Base-by-base conservation (phyloP, 2,113 vertebrate genomes). In the Ranitomeya imitator region DNA sequence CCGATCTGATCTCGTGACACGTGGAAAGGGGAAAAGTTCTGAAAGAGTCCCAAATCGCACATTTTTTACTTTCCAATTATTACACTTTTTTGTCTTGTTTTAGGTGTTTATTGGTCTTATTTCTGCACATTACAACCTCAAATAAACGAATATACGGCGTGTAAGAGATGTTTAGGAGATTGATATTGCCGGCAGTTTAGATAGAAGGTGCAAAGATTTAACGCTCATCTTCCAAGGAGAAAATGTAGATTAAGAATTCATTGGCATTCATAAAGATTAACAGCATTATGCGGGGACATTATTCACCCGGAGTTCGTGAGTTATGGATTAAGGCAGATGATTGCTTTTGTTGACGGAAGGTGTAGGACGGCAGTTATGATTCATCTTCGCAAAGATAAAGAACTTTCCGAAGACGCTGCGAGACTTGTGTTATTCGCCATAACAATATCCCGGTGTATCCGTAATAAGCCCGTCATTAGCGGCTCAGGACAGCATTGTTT, bases 241-340 rank as follows among this genome's bases (percentile, higher is more conserved):
- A 83, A 83, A 83, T 88, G 54, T 83, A 83, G 69, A 88, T 88
- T 77, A 88, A 83, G 80, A 88, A 88, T 88, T 88, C 87, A 83
- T 88, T 83, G 87, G 87, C 87, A 88, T 88, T 83, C 80, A 83
- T 83, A 88, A 88, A 88, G 87, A 83, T 88, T 88, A 88, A 88
- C 87, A 45, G 65, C 87, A 67, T 88, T 83, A 88, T 83, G 87
- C 57, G 13, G 9, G 80, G 67, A 88, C 87, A 88, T 88, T 83
- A 88, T 88, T 88, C 87, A 88, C 71, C 16, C 54, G 26, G 79
- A 74, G 87, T 78, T 84, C 80, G 54, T 88, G 87, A 88, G 87
- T 88, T 83, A 88, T 88, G 80, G 87, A 88, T 88, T 88, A 83
- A 88, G 87, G 87, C 71, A 88, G 80, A 60, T 83, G 80, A 83